These are phyloP conservation scores for Ostrea denselamellosa DNA, from an alignment of 1,140 invertebrate species.

Conservation along the genomic window DNA sequence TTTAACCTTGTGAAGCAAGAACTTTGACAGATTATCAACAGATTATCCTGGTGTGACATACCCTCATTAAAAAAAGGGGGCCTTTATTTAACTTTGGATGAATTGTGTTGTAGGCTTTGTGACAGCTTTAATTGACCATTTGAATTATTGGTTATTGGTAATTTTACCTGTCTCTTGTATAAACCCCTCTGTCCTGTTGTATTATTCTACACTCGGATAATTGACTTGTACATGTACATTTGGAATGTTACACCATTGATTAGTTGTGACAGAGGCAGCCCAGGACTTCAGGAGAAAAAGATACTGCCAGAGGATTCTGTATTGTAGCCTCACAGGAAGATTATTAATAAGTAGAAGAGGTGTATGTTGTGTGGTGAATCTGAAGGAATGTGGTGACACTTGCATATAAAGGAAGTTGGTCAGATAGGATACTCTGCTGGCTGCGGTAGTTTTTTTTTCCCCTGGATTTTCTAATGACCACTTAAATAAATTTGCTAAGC, in stretches of 20 bases:
- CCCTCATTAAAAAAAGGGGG: not conserved
- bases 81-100: constrained; percentile 1
- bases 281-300: not conserved
- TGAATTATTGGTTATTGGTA: constrained; percentile 25
- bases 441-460: constrained; percentile 1
- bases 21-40: constrained; percentile 10
- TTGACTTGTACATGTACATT: constrained; percentile 12
- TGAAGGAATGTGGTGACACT: not conserved
- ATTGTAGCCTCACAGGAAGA: too few relatives aligned
- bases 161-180: not conserved
- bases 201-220: constrained; percentile 10
- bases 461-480: constrained; percentile 19
- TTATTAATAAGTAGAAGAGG: not conserved
- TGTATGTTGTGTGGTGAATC: not conserved
- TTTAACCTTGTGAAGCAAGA: not conserved
- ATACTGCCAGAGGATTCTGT: not conserved
- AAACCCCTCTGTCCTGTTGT: not conserved
- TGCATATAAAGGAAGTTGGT: not conserved
- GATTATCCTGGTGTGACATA: not conserved
- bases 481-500: constrained; percentile 20
- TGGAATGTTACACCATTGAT: constrained; percentile 17
- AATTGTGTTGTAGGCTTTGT: not conserved
- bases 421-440: not conserved
- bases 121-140: constrained; percentile 32
- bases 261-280: not conserved